phyloP scores from a whole-genome alignment of 2,888 invertebrate genomes.

The Pachydiplax longipennis region DNA sequence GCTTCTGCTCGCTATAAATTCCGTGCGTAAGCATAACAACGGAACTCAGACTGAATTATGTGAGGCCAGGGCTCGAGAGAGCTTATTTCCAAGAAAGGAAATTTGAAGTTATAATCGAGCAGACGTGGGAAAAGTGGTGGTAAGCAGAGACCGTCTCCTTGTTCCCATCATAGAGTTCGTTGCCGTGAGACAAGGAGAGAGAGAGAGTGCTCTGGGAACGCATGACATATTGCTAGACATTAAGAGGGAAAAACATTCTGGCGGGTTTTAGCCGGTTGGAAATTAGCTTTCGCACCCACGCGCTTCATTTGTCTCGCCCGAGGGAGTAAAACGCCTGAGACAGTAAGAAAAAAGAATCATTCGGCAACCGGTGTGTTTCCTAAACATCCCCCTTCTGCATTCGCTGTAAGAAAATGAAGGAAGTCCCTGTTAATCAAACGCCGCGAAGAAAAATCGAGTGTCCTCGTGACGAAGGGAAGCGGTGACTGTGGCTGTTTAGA shows the following conservation, averaged over 20 bases:
- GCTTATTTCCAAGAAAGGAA: background rate
- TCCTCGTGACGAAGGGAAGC: background rate
- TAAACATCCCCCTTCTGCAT: background rate
- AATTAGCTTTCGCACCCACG: conserved; percentile 38
- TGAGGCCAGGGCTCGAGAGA: no score
- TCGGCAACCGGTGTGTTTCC: background rate
- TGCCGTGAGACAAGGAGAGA: background rate
- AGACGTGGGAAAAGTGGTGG: background rate
- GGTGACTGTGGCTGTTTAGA: background rate
- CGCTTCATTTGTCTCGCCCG: conserved; percentile 33
- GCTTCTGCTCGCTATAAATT: no score
- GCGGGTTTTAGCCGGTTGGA: conserved; percentile 26
- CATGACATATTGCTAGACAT: conserved; percentile 28
- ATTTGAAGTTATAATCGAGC: background rate
- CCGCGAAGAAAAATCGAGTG: conserved; percentile 22
- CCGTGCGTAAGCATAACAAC: no score
- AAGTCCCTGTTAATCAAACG: conserved; percentile 11
- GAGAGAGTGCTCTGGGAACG: background rate
- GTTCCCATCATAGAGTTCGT: background rate
- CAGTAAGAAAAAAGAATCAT: background rate
- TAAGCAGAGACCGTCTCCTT: background rate
- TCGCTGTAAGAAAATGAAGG: background rate
- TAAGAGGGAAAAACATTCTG: conserved; percentile 34
- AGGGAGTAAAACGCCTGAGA: background rate
- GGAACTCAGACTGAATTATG: no score